A percentile compares a stretch with the other conserved stretches of the same genome.
Evolutionary conservation across 2,113 vertebrate species (phyloP).

Genomic region (Accipiter virgatus): DNA sequence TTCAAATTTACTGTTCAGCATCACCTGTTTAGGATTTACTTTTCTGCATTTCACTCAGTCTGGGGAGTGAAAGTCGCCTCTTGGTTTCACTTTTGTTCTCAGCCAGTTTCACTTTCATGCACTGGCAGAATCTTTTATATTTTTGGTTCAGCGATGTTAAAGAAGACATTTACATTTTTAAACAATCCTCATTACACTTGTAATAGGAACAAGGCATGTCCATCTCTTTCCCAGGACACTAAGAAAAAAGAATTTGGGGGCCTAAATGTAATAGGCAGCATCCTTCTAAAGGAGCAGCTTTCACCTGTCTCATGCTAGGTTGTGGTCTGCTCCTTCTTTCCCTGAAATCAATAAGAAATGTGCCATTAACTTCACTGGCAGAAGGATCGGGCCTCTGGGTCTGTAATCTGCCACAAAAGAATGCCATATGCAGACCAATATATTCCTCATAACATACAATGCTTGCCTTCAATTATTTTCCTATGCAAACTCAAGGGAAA

Average conservation of each 20-base stretch:
- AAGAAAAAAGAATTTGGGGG: not conserved
- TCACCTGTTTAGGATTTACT: conserved; percentile 8
- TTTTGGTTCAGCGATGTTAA: not conserved
- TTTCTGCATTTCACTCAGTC: not conserved
- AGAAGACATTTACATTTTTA: not conserved
- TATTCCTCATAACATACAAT: not conserved
- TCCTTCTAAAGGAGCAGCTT: not conserved
- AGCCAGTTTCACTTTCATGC: conserved; percentile 48
- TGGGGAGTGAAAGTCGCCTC: not conserved
- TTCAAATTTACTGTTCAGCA: not conserved
- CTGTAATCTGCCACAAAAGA: not conserved
- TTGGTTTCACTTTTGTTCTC: conserved; percentile 63
- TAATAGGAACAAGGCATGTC: not conserved
- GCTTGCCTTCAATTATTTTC: conserved; percentile 15
- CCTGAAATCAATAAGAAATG: not conserved
- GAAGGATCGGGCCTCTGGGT: not conserved
- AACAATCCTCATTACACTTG: not conserved
- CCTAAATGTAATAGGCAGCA: not conserved
- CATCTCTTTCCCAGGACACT: not conserved
- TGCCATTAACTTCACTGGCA: not conserved
- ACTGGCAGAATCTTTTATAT: not conserved
- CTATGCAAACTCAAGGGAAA: conserved; percentile 3
- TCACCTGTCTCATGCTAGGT: not conserved
- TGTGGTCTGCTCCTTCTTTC: not conserved
- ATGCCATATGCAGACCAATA: not conserved